Conservation (phyloP, 1,140 invertebrate genomes). For the Lordiphosa collinella region DNA sequence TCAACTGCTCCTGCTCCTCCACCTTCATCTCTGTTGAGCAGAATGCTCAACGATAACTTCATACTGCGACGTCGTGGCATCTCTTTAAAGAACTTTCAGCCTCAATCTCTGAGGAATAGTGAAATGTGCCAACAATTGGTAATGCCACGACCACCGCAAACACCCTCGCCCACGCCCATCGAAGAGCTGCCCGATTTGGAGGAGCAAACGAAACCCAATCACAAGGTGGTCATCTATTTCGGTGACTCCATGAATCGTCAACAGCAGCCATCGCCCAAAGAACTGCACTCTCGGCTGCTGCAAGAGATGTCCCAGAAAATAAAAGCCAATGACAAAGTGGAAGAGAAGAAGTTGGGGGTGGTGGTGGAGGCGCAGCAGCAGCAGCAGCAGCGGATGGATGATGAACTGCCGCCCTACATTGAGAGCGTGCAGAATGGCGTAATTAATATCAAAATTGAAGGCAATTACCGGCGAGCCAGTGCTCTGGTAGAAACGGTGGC, state of each 20-base stretch:
- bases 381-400: conserved; percentile 73
- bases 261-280: conserved; percentile 32
- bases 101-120: conserved; percentile 71
- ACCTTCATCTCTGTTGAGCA: conserved; percentile 56
- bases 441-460: conserved; percentile 84
- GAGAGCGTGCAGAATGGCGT: conserved; percentile 82
- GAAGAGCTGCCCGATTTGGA: conserved; percentile 63
- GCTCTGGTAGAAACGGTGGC: conserved; percentile 81
- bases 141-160: conserved; percentile 53
- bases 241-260: conserved; percentile 82
- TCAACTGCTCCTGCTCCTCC: neutral
- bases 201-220: conserved; percentile 62
- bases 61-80: conserved; percentile 77
- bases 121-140: conserved; percentile 65
- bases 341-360: neutral
- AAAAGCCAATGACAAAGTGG: conserved; percentile 29
- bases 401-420: conserved; percentile 80
- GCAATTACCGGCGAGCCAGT: conserved; percentile 83
- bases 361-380: neutral
- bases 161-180: conserved; percentile 67
- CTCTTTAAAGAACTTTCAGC: conserved; percentile 72
- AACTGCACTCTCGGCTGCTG: conserved; percentile 55
- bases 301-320: conserved; percentile 71
- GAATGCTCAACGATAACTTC: conserved; percentile 79
- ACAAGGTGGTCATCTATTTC: conserved; percentile 86